These are phyloP conservation scores for Cyclura pinguis DNA, from an alignment of 2,797 vertebrate species.

Conservation along the genomic window DNA sequence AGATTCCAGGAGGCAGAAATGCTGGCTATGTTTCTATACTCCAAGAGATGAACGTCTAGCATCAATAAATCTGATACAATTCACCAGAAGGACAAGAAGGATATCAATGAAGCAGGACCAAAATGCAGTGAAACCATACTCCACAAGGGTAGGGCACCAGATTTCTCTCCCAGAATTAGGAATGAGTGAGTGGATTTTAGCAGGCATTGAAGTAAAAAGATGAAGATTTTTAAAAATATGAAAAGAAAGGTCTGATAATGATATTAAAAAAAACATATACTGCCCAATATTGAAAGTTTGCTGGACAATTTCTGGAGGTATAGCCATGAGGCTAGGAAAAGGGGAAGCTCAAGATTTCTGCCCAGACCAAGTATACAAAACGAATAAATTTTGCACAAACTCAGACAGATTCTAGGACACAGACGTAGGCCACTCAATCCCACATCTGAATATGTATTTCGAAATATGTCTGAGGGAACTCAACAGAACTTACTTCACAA, in stretches of 20 bases:
- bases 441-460: background rate
- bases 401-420: background rate
- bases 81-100: background rate
- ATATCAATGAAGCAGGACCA: too few relatives aligned
- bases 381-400: background rate
- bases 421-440: too few relatives aligned
- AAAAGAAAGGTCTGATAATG: background rate
- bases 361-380: background rate
- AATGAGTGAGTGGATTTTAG: background rate
- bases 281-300: background rate
- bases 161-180: background rate
- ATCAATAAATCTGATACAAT: background rate
- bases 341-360: background rate
- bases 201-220: background rate
- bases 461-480: background rate
- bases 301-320: background rate
- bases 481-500: background rate
- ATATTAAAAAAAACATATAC: background rate
- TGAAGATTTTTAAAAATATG: background rate
- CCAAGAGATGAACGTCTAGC: background rate
- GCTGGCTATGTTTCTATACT: background rate
- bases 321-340: background rate
- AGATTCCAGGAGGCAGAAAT: background rate
- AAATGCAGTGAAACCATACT: background rate
- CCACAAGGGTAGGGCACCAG: background rate